Conservation (phyloP, 2,113 vertebrate species). For the Aix galericulata region DNA sequence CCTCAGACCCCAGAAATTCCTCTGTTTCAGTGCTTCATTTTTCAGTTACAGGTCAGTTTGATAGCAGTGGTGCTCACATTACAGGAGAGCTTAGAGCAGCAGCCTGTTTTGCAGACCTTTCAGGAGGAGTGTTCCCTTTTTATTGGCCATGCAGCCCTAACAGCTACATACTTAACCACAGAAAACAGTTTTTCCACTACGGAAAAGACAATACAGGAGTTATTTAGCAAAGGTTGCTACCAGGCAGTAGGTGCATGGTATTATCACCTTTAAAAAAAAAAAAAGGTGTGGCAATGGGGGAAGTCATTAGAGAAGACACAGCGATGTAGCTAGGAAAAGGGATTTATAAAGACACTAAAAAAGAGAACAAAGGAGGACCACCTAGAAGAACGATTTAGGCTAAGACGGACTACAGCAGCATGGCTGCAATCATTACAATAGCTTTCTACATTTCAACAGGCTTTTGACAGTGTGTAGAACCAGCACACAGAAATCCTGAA, state of each 20-base stretch:
- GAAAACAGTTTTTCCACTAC: background rate
- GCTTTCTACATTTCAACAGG: background rate
- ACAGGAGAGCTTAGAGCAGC: background rate
- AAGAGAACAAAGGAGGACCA: background rate
- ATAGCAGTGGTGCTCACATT: background rate
- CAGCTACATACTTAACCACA: background rate
- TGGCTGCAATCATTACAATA: accelerated
- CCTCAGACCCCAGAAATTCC: background rate
- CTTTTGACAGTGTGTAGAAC: background rate
- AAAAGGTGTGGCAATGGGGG: background rate
- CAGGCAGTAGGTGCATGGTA: background rate
- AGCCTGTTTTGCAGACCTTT: background rate
- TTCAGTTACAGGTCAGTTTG: background rate
- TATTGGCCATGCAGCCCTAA: background rate
- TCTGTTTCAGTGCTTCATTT: background rate
- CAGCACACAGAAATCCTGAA: background rate
- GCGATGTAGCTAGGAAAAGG: background rate
- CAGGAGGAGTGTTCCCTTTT: background rate
- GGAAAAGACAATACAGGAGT: background rate
- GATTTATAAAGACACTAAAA: background rate
- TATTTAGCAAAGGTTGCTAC: background rate
- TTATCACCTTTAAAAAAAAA: background rate
- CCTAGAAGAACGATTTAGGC: background rate
- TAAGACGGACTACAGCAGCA: background rate
- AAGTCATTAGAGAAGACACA: background rate